Base-by-base conservation (phyloP, 2,797 vertebrate species). In the Hylomyscus alleni region DNA sequence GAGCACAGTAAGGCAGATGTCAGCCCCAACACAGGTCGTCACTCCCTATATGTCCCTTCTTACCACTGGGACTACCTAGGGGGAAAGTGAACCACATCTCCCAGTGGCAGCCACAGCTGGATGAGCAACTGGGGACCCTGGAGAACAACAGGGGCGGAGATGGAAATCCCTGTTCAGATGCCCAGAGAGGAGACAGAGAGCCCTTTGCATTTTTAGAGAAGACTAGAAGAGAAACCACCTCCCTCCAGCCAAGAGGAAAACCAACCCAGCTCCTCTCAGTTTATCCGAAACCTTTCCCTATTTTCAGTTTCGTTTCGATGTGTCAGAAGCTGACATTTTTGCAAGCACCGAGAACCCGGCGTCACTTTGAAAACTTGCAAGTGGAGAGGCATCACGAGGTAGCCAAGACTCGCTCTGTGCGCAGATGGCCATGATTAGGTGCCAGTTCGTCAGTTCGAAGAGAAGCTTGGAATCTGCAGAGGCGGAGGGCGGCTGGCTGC, bases 371-470 rank as follows among this genome's bases (percentile, higher is more conserved):
- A 97, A 97, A 97, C 97, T 96, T 91, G 94, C 89, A 58, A 97
- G 96, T 94, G 84, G 96, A 96, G 98, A 96, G 75, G 96, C 97
- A 91, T 84, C 97, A 73, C 56, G 93, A 97, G 96, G 95, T 96
- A 96, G 97, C 96, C 97, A 97, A 98, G 97, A 93, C 83, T 92
- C 37, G 37, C 94, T 89, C 26, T n/a, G 90, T 90, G 93, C 96
- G 75, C 98, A 98, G 97, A 98, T 98, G 98, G 98, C n/a, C 86
- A 75, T 87, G 92, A 97, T 97, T 95, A 97, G 95, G 97, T 94
- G 97, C 97, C 97, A 98, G 97, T 97, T 97, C 97, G 97, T 97
- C 97, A 97, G 97, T 97, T 97, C 97, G 95, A 95, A 83, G 50
- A 96, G 89, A 96, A 96, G 91, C 97, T 93, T 96, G 96, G 96